Evolutionary conservation across 2,888 invertebrate species (phyloP).

Genomic region (Cerceris ruficornis): DNA sequence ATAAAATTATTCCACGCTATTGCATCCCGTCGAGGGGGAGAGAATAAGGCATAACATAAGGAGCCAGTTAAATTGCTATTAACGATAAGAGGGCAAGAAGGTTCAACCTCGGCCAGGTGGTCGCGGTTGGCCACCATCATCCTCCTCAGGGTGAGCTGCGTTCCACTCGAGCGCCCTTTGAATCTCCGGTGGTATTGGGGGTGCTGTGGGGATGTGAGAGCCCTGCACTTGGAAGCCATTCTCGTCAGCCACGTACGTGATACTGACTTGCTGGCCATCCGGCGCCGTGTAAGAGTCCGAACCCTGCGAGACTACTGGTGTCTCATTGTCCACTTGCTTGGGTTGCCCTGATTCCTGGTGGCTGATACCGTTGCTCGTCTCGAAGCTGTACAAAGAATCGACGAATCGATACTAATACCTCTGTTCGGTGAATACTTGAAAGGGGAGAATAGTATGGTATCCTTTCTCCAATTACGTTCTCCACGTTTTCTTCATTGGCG

Average conservation of each 20-base stretch:
- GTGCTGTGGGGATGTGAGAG: slow-evolving; percentile 81
- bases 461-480: too few species aligned
- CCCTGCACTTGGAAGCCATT: slow-evolving; percentile 81
- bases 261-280: slow-evolving; percentile 80
- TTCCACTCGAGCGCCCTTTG: slow-evolving; percentile 81
- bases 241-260: slow-evolving; percentile 80
- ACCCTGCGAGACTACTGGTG: slow-evolving; percentile 80
- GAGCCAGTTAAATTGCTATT: slow-evolving; percentile 17
- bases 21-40: too few species aligned
- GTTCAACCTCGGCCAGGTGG: slow-evolving; percentile 72
- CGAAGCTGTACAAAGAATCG: slow-evolving; percentile 73
- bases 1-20: too few species aligned
- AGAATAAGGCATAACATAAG: too few species aligned
- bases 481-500: too few species aligned
- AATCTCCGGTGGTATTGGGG: slow-evolving; percentile 81
- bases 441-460: background rate
- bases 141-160: slow-evolving; percentile 81
- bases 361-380: slow-evolving; percentile 82
- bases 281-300: slow-evolving; percentile 81
- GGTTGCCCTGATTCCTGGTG: slow-evolving; percentile 81
- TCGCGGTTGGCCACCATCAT: slow-evolving; percentile 73
- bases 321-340: slow-evolving; percentile 79
- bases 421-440: background rate
- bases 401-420: background rate
- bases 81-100: background rate